Evolutionary conservation across 2,888 invertebrate species (phyloP).

Genomic region (Tineola bisselliella): DNA sequence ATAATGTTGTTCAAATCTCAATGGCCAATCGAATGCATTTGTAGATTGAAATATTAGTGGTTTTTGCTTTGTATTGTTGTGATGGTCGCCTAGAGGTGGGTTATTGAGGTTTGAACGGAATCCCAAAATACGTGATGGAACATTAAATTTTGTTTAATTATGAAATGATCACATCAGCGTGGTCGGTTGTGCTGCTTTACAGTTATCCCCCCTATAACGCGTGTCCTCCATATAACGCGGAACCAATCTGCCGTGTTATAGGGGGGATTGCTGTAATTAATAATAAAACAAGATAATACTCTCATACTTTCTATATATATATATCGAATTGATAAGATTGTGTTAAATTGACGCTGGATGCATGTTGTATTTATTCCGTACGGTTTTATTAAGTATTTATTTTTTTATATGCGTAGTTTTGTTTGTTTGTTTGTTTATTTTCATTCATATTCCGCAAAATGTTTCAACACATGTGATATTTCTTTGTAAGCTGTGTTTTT

Average conservation of each 20-base stretch:
- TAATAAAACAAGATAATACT: no score
- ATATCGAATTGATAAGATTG: neutral
- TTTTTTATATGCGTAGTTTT: neutral
- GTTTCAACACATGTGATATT: constrained; percentile 1
- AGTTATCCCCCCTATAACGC: neutral
- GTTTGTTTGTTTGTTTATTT: neutral
- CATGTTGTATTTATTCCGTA: neutral
- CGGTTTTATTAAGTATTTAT: neutral
- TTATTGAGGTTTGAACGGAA: neutral
- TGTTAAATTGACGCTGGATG: neutral
- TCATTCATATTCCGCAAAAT: neutral
- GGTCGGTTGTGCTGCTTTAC: neutral
- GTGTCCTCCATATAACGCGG: no score
- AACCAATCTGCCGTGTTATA: no score
- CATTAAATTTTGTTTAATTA: neutral
- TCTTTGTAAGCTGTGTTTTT: neutral
- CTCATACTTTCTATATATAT: neutral
- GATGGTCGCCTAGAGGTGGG: neutral
- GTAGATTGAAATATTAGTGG: neutral
- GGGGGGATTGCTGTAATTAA: no score
- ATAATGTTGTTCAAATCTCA: neutral
- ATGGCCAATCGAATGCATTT: neutral
- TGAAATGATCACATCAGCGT: neutral
- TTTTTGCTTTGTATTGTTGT: neutral
- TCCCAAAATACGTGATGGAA: neutral